Evolutionary conservation across 2,888 invertebrate genomes (phyloP), one percentile per base, ranked within the genome.

Genomic region (Plebejus melissa): DNA sequence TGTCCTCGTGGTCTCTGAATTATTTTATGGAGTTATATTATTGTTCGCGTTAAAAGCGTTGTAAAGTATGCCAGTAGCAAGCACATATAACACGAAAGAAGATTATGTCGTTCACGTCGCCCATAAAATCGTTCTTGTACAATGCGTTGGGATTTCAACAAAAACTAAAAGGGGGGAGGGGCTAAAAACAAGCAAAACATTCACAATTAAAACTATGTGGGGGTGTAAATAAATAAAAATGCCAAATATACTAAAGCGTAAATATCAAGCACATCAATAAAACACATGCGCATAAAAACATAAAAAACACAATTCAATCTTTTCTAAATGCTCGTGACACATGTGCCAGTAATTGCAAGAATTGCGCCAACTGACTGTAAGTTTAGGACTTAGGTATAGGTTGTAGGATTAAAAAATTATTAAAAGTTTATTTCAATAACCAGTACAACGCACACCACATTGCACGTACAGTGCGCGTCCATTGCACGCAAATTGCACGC

Each of bases 161-260:
- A n/a, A 22, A 28, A 22, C 41, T 9, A 5, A 22, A 38, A 38
- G n/a, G 9, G 41, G 38, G 41, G 4, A 70, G 41, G 38, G 38
- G 3, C 41, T 11, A 22, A n/a, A 70, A 70, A 70, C 70, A 41
- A 70, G 41, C 41, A 22, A 3, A 69, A 69, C 16, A 70, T 41
- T 16, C 41, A n/a, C n/a, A n/a, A n/a, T n/a, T 70, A 22, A 69
- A 41, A 41, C 41, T 41, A 28, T 72, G 50, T 32, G 46, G 46
- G 72, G 72, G 3, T 71, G 22, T n/a, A 28, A 46, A 46, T 71
- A 71, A 71, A 71, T 71, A 71, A 71, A 71, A 71, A 28, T 54
- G 32, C 50, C 50, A 16, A 16, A 72, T 6, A 72, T 32, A 54
- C 54, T 72, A 50, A 4, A 38, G n/a, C 57, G 36, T 11, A 54